Evolutionary conservation across 2,113 vertebrate species (phyloP).

Genomic region (Ceyx margarethae): DNA sequence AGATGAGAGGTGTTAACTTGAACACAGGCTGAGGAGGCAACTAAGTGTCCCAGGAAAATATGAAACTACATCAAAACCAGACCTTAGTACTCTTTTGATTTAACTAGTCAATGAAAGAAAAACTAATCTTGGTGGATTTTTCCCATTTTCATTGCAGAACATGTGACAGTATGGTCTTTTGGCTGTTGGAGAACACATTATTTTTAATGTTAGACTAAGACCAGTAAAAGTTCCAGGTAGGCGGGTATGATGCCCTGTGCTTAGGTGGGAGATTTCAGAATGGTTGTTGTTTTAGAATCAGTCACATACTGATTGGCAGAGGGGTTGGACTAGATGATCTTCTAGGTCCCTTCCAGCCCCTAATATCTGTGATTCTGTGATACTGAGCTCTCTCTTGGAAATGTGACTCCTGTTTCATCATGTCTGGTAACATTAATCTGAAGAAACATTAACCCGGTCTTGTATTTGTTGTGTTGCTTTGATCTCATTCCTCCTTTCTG

Average conservation of each 20-base stretch:
- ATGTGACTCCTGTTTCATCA: neutral
- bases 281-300: neutral
- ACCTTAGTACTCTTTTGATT: neutral
- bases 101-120: neutral
- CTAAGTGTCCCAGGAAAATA: neutral
- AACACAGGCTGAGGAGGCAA: neutral
- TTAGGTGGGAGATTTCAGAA: neutral
- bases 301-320: neutral
- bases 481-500: neutral
- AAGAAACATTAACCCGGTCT: neutral
- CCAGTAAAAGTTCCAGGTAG: neutral
- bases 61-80: neutral
- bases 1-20: neutral
- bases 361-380: too few species aligned
- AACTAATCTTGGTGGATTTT: neutral
- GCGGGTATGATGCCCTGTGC: too few species aligned
- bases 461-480: neutral
- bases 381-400: neutral
- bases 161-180: neutral
- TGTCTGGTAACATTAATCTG: neutral
- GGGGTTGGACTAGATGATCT: too few species aligned
- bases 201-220: neutral
- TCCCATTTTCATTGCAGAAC: neutral
- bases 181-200: neutral
- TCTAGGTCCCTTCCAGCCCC: too few species aligned